Conservation (phyloP, 2,113 vertebrate species). For the Falco punctatus region DNA sequence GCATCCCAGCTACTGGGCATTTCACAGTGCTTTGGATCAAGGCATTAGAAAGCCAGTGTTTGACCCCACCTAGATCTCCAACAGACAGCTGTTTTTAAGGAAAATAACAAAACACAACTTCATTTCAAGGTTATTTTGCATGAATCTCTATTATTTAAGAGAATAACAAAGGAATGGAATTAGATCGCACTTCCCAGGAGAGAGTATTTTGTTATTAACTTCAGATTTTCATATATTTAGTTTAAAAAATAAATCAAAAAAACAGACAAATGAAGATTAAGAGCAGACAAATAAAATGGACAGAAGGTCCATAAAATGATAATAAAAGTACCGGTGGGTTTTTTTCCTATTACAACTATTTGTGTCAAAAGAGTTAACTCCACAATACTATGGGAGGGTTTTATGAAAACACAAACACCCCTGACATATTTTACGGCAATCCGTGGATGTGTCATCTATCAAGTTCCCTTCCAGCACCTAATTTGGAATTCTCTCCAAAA, state of each 20-base stretch:
- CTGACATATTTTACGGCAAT: not conserved
- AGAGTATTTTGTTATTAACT: not conserved
- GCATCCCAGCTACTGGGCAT: not conserved
- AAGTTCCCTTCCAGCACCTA: not conserved
- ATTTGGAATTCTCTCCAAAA: not conserved
- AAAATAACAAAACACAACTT: not conserved
- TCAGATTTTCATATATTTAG: not conserved
- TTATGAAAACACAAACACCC: not conserved
- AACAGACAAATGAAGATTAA: not conserved
- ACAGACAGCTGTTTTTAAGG: not conserved
- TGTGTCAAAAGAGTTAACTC: not conserved
- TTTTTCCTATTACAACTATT: not conserved
- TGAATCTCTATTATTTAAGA: not conserved
- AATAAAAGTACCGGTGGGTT: not conserved
- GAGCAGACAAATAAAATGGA: fast-evolving
- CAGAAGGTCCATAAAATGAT: not conserved
- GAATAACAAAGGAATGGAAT: not conserved
- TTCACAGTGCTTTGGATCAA: not conserved
- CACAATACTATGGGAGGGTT: not conserved
- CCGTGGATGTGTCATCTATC: not conserved
- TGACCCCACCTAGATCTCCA: not conserved
- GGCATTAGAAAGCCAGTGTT: fast-evolving
- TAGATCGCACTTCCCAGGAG: fast-evolving
- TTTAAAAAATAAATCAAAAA: not conserved
- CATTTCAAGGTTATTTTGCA: not conserved